A percentile compares a stretch with the other conserved stretches of the same genome.
Evolutionary conservation across 2,797 vertebrate genomes (phyloP).

Genomic region (Hoplostethus mediterraneus): DNA sequence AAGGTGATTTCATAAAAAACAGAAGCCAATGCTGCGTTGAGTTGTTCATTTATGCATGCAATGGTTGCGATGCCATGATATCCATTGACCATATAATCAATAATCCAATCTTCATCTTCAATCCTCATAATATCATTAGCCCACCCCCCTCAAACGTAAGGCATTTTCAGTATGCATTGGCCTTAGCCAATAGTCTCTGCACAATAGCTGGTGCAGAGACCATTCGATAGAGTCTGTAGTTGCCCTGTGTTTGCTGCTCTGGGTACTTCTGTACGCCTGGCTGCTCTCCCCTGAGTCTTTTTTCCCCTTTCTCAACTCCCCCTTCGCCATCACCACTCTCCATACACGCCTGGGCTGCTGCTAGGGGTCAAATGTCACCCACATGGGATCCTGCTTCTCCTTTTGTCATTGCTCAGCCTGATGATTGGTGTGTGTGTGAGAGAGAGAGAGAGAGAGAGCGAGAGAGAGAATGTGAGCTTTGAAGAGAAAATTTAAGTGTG

Average conservation of each 20-base stretch:
- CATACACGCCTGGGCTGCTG: conserved; percentile 57
- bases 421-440: conserved; percentile 49
- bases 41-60: background rate
- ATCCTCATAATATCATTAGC: conserved; percentile 21
- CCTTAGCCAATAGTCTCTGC: no score
- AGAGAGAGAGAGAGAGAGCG: conserved; percentile 34
- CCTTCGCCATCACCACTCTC: conserved; percentile 34
- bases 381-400: conserved; percentile 67
- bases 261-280: conserved; percentile 61
- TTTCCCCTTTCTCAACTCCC: conserved; percentile 11
- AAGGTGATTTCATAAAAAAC: conserved; percentile 8
- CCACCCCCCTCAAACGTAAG: conserved; percentile 18
- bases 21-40: background rate
- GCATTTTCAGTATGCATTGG: conserved; percentile 12
- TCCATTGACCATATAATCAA: conserved; percentile 25
- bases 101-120: conserved; percentile 30
- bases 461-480: conserved; percentile 35
- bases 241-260: conserved; percentile 58
- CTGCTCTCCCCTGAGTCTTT: conserved; percentile 44
- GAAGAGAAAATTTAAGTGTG: conserved; percentile 30
- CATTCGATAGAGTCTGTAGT: conserved; percentile 33
- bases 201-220: conserved; percentile 48
- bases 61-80: conserved; percentile 27
- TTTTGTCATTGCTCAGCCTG: conserved; percentile 68
- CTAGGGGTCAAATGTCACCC: conserved; percentile 74